Evolutionary conservation across 1,140 invertebrate genomes (phyloP), one percentile per base, ranked within the genome.

Genomic region (Chironomus tepperi): DNA sequence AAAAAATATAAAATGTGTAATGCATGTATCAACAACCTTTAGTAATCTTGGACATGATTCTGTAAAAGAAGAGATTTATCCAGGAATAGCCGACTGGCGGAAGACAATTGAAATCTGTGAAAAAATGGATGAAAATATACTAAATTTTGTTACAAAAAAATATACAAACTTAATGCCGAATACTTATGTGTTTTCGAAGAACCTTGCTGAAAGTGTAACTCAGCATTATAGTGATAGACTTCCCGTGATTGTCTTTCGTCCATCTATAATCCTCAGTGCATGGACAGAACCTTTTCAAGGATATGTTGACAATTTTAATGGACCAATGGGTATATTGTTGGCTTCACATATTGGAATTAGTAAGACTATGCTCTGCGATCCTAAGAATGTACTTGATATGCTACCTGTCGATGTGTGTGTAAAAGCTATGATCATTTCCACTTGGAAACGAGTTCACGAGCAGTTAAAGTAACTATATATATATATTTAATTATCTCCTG

Each of bases 11-110:
- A 86, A 91, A 89, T 86, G 87, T 9, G 81, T 94, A 15, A 81
- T 93, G 0, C 92, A 96, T 80, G 89, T 96, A 0, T 96, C 93
- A 2, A 94, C 95, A 0, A 91, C 93, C 0, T 97, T 93, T 78
- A 88, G 89, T 9, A 93, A 96, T 80, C 87, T 88, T 0, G 90
- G 93, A 75, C 87, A 89, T 67, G 83, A 88, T 7, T 80, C 82
- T 0, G 86, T 92, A 0, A 87, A 92, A 67, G 93, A 96, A 81
- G 83, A 88, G 18, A 83, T 97, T 7, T 98, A 98, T 81, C 90
- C 91, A 0, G 85, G 89, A 0, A 87, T 89, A 10, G 88, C 89
- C 0, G 89, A 98, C 79, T 97, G 96, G 85, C 88, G 91, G 74
- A 89, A 93, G 77, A 87, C 94, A 0, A 90, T 98, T 18, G 88